A percentile compares a stretch with the other conserved stretches of the same genome.
These are phyloP conservation scores for Escarpia spicata DNA, from an alignment of 2,888 invertebrate genomes.

Conservation along the genomic window DNA sequence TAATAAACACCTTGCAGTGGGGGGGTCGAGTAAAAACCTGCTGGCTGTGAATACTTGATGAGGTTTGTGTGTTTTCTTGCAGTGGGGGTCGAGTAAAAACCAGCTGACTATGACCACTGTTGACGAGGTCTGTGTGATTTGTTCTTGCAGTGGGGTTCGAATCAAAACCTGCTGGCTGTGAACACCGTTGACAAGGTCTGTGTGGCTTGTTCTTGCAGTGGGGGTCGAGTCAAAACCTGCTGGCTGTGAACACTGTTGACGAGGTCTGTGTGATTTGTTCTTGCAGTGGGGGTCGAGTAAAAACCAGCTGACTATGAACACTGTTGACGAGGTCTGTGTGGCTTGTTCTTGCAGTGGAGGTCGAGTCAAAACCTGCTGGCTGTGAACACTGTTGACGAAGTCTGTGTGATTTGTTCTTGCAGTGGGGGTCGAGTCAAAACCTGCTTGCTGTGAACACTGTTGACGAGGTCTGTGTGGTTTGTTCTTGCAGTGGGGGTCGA, in stretches of 20 bases:
- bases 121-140: background rate
- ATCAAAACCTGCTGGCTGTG: no score
- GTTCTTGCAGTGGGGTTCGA: constrained; percentile 69
- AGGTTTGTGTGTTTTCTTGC: no score
- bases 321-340: constrained; percentile 80
- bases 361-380: constrained; percentile 59
- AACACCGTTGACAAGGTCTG: no score
- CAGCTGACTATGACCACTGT: constrained; percentile 48
- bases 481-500: constrained; percentile 64
- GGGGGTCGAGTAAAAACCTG: no score
- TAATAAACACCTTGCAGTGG: no score
- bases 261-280: background rate
- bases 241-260: constrained; percentile 40
- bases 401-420: constrained; percentile 63
- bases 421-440: no score
- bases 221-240: constrained; percentile 60
- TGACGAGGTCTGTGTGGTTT: constrained; percentile 80
- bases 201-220: no score
- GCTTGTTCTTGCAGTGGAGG: no score
- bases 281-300: constrained; percentile 70
- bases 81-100: constrained; percentile 62
- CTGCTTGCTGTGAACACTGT: constrained; percentile 68
- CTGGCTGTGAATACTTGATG: no score
- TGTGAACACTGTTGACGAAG: no score
- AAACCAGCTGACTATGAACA: constrained; percentile 67